Evolutionary conservation across 2,797 vertebrate genomes (phyloP).

Genomic region (Karalla daura): DNA sequence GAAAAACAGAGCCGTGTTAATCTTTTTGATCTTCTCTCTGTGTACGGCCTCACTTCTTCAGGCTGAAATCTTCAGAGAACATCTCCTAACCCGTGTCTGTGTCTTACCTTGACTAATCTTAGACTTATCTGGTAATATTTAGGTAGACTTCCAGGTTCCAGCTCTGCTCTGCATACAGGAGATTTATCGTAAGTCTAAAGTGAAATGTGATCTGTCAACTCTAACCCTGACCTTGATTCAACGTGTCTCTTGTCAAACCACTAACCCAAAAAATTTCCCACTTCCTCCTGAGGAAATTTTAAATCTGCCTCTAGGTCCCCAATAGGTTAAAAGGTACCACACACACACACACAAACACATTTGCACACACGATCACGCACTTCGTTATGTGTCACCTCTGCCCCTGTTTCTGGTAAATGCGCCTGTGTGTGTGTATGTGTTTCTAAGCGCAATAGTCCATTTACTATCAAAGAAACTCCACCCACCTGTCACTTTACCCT

Average conservation of each 20-base stretch:
- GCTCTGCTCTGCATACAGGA: too few relatives aligned
- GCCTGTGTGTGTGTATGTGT: conserved; percentile 56
- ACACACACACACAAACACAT: conserved; percentile 30
- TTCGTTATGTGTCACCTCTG: conserved; percentile 66
- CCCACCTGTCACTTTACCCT: conserved; percentile 66
- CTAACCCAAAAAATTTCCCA: conserved; percentile 59
- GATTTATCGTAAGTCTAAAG: not conserved
- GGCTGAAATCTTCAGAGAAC: not conserved
- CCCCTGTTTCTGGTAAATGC: conserved; percentile 74
- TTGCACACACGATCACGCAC: conserved; percentile 21
- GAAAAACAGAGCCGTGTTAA: not conserved
- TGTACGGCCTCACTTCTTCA: not conserved
- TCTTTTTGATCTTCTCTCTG: not conserved
- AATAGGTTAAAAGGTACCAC: conserved; percentile 15
- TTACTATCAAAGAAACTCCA: conserved; percentile 81
- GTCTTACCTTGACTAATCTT: not conserved
- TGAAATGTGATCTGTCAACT: not conserved
- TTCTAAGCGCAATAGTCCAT: conserved; percentile 65
- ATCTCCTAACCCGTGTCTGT: not conserved
- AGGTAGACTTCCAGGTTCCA: too few relatives aligned
- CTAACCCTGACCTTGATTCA: conserved; percentile 26
- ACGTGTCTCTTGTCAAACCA: conserved; percentile 49
- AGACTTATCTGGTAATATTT: too few relatives aligned
- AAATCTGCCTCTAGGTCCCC: conserved; percentile 29
- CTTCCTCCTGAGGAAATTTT: conserved; percentile 64